Evolutionary conservation across 1,140 invertebrate species (phyloP).

Genomic region (Coboldia fuscipes): DNA sequence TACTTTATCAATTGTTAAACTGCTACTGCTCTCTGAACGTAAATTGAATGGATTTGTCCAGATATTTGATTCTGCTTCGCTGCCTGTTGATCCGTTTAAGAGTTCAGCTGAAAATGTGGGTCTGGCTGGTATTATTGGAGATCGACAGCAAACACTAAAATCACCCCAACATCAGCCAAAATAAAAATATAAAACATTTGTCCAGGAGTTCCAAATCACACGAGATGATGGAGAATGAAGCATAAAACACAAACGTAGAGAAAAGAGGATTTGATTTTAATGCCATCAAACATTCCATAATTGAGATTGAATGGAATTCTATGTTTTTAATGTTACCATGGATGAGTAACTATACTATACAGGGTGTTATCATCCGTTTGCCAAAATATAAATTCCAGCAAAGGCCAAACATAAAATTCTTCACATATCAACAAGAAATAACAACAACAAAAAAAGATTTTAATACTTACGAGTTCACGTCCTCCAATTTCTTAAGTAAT

Average conservation of each 20-base stretch:
- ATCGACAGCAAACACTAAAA: conserved; percentile 50
- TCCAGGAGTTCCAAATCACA: neutral
- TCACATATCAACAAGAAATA: conserved; percentile 15
- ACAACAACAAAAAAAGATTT: conserved; percentile 5
- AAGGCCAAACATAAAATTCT: conserved; percentile 18
- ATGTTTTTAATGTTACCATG: conserved; percentile 6
- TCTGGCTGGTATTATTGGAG: conserved; percentile 50
- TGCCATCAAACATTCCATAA: conserved; percentile 6
- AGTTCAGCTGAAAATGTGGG: conserved; percentile 43
- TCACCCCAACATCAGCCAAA: conserved; percentile 1
- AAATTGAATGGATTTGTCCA: conserved; percentile 42
- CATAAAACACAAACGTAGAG: neutral
- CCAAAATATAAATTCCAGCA: conserved; percentile 14
- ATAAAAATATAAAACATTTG: neutral
- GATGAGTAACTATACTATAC: too few species aligned
- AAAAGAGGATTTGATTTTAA: neutral
- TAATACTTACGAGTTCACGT: conserved; percentile 54
- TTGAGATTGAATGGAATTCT: neutral
- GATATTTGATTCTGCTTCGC: conserved; percentile 31
- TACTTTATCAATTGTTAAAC: neutral
- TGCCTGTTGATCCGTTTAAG: conserved; percentile 20
- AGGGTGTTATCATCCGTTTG: too few species aligned
- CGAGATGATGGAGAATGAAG: neutral
- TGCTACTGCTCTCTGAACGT: conserved; percentile 16
- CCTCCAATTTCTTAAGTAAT: conserved; percentile 66